Conservation (phyloP, 2,888 invertebrate species). For the Branchipolynoe longqiensis region DNA sequence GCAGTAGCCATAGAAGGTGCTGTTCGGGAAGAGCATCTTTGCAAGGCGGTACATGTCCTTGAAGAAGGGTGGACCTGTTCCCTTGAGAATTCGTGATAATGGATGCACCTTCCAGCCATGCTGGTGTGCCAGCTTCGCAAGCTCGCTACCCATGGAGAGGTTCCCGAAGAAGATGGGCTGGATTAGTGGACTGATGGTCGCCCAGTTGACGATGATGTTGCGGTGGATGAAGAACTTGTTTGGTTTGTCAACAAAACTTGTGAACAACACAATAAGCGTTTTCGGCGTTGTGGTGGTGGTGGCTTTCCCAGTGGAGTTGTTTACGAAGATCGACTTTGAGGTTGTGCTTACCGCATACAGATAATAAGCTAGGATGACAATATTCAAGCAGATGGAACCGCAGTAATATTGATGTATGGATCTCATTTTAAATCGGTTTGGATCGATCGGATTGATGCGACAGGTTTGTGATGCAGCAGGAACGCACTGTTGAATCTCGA, state of each 20-base stretch:
- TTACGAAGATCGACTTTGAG: too few species aligned
- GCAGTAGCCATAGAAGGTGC: conserved; percentile 24
- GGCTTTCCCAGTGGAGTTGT: too few species aligned
- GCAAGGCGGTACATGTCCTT: conserved; percentile 7
- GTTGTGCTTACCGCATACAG: too few species aligned
- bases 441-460: too few species aligned
- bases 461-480: too few species aligned
- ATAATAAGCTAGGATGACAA: too few species aligned
- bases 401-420: too few species aligned
- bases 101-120: conserved; percentile 16
- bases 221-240: not conserved
- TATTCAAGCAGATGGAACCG: too few species aligned
- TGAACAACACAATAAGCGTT: too few species aligned
- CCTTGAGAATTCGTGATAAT: not conserved
- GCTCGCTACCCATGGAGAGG: not conserved
- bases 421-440: too few species aligned
- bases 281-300: too few species aligned
- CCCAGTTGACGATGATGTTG: conserved; percentile 29
- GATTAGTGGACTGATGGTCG: not conserved
- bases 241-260: not conserved
- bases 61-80: not conserved
- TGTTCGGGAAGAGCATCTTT: not conserved
- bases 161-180: conserved; percentile 12
- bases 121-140: not conserved
- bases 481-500: too few species aligned